phyloP scores from a whole-genome alignment of 1,140 invertebrate species.

The Scaptomyza montana region DNA sequence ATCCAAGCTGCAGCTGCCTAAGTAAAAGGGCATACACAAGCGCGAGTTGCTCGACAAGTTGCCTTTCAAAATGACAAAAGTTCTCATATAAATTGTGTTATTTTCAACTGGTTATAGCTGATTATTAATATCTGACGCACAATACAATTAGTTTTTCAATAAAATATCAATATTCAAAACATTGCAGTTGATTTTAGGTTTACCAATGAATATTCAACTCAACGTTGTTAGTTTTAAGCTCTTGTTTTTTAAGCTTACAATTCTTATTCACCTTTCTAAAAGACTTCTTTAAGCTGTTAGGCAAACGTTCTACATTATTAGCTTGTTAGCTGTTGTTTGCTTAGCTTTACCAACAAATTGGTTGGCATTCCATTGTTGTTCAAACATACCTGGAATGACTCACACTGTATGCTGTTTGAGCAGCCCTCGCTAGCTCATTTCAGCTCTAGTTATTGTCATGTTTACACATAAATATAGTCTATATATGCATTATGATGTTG shows the following conservation, averaged over 20 bases:
- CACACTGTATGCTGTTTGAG: not conserved
- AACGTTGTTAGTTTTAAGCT: no score
- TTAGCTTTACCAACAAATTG: not conserved
- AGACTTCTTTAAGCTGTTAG: not conserved
- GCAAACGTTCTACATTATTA: not conserved
- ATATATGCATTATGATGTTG: constrained; percentile 1
- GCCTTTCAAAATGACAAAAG: not conserved
- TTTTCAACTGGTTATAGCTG: no score
- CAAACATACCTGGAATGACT: not conserved
- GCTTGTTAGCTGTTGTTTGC: constrained; percentile 1
- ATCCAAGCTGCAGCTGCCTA: constrained; percentile 40
- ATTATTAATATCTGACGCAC: no score
- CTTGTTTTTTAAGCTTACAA: not conserved
- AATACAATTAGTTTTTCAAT: no score
- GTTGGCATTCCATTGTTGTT: not conserved
- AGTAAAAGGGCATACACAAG: constrained; percentile 28
- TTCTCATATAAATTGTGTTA: not conserved
- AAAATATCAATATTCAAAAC: no score
- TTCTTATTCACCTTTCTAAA: not conserved
- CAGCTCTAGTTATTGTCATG: constrained; percentile 23
- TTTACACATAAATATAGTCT: constrained; percentile 15
- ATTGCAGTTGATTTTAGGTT: no score
- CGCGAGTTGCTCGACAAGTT: constrained; percentile 15
- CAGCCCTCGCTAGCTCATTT: constrained; percentile 7
- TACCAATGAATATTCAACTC: no score